Conservation (phyloP, 53 echinoderm and acorn worm genomes). For the Crossaster papposus region DNA sequence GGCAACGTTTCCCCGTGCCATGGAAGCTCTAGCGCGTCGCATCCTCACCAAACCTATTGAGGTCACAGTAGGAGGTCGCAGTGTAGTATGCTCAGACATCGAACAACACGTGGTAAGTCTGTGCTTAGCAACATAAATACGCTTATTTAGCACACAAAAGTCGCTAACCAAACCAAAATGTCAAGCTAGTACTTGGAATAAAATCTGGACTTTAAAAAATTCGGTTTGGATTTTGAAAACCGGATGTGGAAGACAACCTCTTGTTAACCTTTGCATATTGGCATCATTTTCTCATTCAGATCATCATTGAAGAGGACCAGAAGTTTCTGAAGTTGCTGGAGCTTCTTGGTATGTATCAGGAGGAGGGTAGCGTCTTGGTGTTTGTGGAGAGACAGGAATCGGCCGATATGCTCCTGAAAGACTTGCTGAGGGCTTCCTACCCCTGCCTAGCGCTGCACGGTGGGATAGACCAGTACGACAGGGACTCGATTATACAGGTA, state of each 20-base stretch:
- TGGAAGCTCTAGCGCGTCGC: slow-evolving; percentile 92
- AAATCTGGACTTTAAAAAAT: too few species aligned
- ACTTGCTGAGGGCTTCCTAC: slow-evolving; percentile 86
- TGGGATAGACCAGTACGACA: slow-evolving; percentile 97
- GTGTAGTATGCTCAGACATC: slow-evolving; percentile 94
- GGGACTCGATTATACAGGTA: slow-evolving; percentile 97
- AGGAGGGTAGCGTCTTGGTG: slow-evolving; percentile 83
- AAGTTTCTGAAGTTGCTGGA: slow-evolving; percentile 96
- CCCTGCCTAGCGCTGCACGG: slow-evolving; percentile 93
- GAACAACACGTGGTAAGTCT: slow-evolving; percentile 87
- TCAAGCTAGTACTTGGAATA: too few species aligned
- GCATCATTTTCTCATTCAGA: slow-evolving; percentile 40
- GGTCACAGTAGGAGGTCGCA: slow-evolving; percentile 92
- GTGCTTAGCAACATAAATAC: not conserved
- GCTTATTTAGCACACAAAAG: too few species aligned
- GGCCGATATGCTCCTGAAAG: slow-evolving; percentile 89
- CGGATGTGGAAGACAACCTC: too few species aligned
- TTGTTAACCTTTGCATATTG: not conserved
- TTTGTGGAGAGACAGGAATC: slow-evolving; percentile 98
- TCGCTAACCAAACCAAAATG: too few species aligned
- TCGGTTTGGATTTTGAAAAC: too few species aligned
- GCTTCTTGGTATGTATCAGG: slow-evolving; percentile 82
- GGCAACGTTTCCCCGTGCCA: slow-evolving; percentile 87
- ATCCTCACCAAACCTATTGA: slow-evolving; percentile 97
- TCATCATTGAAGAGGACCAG: slow-evolving; percentile 90